Base-by-base conservation (phyloP, 2,888 invertebrate genomes). In the Sipha maydis region DNA sequence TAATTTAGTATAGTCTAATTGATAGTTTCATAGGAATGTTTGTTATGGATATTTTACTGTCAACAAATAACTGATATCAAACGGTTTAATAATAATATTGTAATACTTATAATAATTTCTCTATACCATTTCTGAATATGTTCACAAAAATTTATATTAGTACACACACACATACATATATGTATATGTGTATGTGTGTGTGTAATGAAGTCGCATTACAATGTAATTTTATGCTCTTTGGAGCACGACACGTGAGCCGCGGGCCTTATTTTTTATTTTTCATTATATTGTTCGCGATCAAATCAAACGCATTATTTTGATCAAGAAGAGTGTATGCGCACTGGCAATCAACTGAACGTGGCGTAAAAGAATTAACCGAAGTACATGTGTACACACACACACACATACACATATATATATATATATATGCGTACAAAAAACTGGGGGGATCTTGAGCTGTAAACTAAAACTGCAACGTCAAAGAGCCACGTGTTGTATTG, bases 401-500 rank as follows among this genome's bases (percentile, higher is more conserved):
- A 41, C 7, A 41, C 9, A 9, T 48, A 48, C 9, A 48, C 48
- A 9, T 48, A 41, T 41, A 8, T 11, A 11, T 48, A 14, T 48
- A 71, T 0, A 31, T 71, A 71, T 28, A 11, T 14, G 71, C 17
- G 71, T 31, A 8, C 28, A 31, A 54, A 34, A 3, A 25, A 5
- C 17, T n/a, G n/a, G n/a, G n/a, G n/a, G 38, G 41, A 41, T 31
- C 41, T 61, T 7, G 76, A 76, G 76, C 75, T 41, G 84, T 76
- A 21, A 28, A 11, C 76, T 3, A 11, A 34, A 7, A 11, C 8
- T 28, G 61, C 61, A 28, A 76, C 19, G 75, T 84, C 76, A 75
- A 76, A 84, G 76, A 25, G 84, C 19, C 84, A 84, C 84, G 84
- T 76, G 84, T 76, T 76, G 75, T 41, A 38, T 67, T 76, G 28